Base-by-base conservation (phyloP, 2,113 vertebrate genomes). In the Aegotheles bennettii region DNA sequence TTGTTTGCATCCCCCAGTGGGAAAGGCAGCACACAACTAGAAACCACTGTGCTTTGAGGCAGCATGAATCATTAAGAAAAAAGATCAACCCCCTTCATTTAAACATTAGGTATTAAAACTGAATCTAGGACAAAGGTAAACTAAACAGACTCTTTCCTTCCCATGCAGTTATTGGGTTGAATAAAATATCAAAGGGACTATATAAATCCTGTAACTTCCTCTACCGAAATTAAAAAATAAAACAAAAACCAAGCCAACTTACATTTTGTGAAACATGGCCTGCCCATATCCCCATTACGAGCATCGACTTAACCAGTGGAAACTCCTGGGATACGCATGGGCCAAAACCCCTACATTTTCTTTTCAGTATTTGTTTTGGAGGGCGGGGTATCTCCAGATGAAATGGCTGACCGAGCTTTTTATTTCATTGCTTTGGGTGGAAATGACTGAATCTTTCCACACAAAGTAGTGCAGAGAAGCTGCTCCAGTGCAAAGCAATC, bases 1-100 rank as follows among this genome's bases (percentile, higher is more conserved):
- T 96, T 96, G 96, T 97, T 97, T 97, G 96, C 95, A 96, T 96
- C 93, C 90, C 94, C 90, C 95, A 96, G 86, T 95, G 95, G 93
- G 94, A 93, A 97, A 96, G 90, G 88, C 93, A 97, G 94, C 93
- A 95, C 81, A 93, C 92, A 97, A 96, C 92, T 84, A 95, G 91
- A 95, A 97, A 95, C 90, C 92, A 94, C 93, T 92, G 93, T 87
- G 95, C 93, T 96, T 43, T 89, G 79, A 96, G 95, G 92, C 94
- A 84, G 90, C 83, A 86, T 68, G n/a, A 96, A 96, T 93, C 88
- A 95, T 78, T 92, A 93, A 80, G 65, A 95, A 96, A 86, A 92
- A 96, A 95, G 86, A 94, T 90, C 92, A 84, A 74, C 67, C 53
- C 64, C 70, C 43, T 40, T 59, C 88, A 75, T 87, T 78, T 84